These are phyloP conservation scores for Caradrina clavipalpis DNA, from an alignment of 2,888 invertebrate species.

Conservation along the genomic window DNA sequence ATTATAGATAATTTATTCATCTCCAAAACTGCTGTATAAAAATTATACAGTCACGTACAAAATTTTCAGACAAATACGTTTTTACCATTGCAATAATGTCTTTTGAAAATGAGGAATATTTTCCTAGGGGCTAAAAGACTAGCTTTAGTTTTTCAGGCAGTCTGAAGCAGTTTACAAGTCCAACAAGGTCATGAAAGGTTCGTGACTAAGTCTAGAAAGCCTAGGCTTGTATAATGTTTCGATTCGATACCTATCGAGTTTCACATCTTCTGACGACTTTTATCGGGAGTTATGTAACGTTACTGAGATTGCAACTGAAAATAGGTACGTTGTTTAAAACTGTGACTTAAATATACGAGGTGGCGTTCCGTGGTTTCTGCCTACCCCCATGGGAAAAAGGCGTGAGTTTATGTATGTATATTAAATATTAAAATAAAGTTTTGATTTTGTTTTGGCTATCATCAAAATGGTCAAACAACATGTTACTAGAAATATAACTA, in stretches of 20 bases:
- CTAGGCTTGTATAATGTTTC: conserved; percentile 74
- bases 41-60: too few species aligned
- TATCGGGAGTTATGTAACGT: conserved; percentile 63
- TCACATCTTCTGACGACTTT: conserved; percentile 70
- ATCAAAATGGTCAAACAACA: neutral
- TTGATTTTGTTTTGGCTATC: neutral
- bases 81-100: too few species aligned
- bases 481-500: conserved; percentile 2
- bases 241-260: conserved; percentile 68
- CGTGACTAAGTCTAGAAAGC: conserved; percentile 78
- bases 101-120: conserved; percentile 34
- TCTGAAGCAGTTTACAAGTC: conserved; percentile 64
- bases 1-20: too few species aligned
- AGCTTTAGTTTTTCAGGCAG: conserved; percentile 61
- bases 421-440: conserved; percentile 3
- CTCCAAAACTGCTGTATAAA: too few species aligned
- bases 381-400: too few species aligned
- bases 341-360: conserved; percentile 3
- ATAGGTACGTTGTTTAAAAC: conserved; percentile 21
- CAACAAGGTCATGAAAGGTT: conserved; percentile 75
- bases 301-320: conserved; percentile 58
- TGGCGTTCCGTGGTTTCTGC: too few species aligned
- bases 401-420: too few species aligned
- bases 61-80: too few species aligned
- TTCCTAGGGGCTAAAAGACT: conserved; percentile 26